Evolutionary conservation across 2,797 vertebrate species (phyloP).

Genomic region (Acipenser transmontanus): DNA sequence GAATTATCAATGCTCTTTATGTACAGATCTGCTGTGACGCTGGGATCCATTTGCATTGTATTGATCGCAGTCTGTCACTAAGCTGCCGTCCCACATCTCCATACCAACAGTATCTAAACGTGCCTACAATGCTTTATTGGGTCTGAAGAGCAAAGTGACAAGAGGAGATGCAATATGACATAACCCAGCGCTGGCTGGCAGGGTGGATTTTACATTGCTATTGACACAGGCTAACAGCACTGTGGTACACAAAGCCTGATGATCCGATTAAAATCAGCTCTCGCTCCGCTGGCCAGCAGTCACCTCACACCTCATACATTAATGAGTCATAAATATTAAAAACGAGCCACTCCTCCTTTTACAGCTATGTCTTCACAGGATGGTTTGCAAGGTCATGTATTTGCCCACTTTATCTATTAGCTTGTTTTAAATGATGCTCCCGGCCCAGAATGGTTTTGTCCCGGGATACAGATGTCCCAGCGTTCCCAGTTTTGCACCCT

Average conservation of each 20-base stretch:
- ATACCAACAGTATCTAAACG: not conserved
- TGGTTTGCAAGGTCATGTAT: too few relatives aligned
- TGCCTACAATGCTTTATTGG: not conserved
- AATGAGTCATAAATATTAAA: too few relatives aligned
- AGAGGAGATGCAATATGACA: not conserved
- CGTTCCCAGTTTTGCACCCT: too few relatives aligned
- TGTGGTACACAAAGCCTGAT: not conserved
- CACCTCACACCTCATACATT: not conserved
- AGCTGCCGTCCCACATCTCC: not conserved
- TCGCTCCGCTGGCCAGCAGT: too few relatives aligned
- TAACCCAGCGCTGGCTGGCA: not conserved
- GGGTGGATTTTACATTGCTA: not conserved
- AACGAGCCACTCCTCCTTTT: too few relatives aligned
- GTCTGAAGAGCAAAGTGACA: not conserved
- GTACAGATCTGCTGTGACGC: constrained; percentile 5
- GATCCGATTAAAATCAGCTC: not conserved
- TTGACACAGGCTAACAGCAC: not conserved
- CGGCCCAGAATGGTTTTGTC: too few relatives aligned
- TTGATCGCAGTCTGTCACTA: constrained; percentile 3
- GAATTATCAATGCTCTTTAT: not conserved
- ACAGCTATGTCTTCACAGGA: too few relatives aligned
- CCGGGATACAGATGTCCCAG: too few relatives aligned
- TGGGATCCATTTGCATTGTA: not conserved
- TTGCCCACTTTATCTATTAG: too few relatives aligned
- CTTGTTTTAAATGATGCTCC: too few relatives aligned